Conservation (phyloP, 2,888 invertebrate genomes). For the Bruchidius siliquastri region DNA sequence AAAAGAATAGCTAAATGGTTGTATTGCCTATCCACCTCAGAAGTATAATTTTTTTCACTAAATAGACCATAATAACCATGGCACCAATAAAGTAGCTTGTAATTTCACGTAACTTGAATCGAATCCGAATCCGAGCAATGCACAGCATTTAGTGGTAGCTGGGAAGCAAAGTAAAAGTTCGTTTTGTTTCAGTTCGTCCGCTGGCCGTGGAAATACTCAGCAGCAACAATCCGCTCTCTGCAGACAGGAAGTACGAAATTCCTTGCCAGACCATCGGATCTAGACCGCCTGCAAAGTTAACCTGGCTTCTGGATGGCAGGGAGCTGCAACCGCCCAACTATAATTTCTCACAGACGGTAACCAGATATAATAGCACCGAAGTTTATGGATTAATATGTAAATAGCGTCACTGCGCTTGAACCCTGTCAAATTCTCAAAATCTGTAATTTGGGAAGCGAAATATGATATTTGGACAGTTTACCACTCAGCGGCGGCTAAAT, state of each 20-base stretch:
- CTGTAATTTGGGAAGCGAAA: too few relatives aligned
- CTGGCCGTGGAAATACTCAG: conserved; percentile 72
- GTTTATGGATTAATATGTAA: too few relatives aligned
- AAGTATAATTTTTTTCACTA: too few relatives aligned
- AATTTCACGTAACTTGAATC: too few relatives aligned
- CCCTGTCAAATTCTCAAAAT: too few relatives aligned
- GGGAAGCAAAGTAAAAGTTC: background rate
- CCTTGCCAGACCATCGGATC: conserved; percentile 81
- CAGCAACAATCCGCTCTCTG: conserved; percentile 78
- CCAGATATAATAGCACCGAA: background rate
- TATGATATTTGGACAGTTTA: too few relatives aligned
- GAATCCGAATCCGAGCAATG: background rate
- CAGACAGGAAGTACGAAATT: conserved; percentile 75
- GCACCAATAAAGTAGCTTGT: too few relatives aligned
- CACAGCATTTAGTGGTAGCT: background rate
- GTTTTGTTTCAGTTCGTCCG: conserved; percentile 67
- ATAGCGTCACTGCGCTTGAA: too few relatives aligned
- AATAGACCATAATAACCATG: too few relatives aligned
- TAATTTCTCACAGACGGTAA: conserved; percentile 52
- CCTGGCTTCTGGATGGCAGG: conserved; percentile 79
- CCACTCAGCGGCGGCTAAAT: too few relatives aligned
- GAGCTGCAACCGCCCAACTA: conserved; percentile 51
- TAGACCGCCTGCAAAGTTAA: conserved; percentile 76
- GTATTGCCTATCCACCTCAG: too few relatives aligned
- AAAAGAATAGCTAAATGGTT: too few relatives aligned